Conservation (phyloP, 64 coral and sea anemone genomes). For the Montipora capricornis region DNA sequence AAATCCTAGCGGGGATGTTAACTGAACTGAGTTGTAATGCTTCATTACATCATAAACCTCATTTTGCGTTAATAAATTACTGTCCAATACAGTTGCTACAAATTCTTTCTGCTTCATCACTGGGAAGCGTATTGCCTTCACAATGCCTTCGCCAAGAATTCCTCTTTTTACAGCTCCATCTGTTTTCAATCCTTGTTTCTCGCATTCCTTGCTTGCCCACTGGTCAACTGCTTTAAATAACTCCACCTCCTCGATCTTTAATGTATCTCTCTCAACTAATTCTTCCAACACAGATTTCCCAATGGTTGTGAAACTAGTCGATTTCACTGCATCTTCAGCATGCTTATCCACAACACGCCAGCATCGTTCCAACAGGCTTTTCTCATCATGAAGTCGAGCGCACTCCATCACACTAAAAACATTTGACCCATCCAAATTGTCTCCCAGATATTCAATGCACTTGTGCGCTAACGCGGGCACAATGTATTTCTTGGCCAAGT, state of each 20-base stretch:
- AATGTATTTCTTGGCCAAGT: constrained; percentile 48
- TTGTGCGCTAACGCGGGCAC: constrained; percentile 6
- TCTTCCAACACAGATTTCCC: neutral
- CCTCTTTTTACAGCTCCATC: constrained; percentile 1
- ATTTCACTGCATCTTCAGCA: constrained; percentile 13
- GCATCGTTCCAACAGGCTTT: constrained; percentile 11
- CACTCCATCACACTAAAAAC: constrained; percentile 18
- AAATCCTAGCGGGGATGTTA: constrained; percentile 11
- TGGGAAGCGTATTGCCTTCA: constrained; percentile 18
- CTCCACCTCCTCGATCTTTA: constrained; percentile 6
- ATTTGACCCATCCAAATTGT: constrained; percentile 30
- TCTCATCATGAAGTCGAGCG: neutral
- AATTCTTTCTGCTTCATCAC: constrained; percentile 10
- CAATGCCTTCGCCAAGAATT: constrained; percentile 33
- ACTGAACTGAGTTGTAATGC: neutral
- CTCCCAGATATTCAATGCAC: constrained; percentile 5
- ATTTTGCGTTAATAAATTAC: constrained; percentile 10
- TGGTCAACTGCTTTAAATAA: constrained; percentile 33
- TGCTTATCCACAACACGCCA: neutral
- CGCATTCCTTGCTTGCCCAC: constrained; percentile 14
- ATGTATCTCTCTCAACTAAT: constrained; percentile 19
- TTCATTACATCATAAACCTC: constrained; percentile 27
- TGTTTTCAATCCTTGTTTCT: neutral
- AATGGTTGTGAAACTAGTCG: constrained; percentile 10
- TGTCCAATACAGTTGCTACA: neutral